Base-by-base conservation (phyloP, 2,113 vertebrate species). In the Podiceps cristatus region DNA sequence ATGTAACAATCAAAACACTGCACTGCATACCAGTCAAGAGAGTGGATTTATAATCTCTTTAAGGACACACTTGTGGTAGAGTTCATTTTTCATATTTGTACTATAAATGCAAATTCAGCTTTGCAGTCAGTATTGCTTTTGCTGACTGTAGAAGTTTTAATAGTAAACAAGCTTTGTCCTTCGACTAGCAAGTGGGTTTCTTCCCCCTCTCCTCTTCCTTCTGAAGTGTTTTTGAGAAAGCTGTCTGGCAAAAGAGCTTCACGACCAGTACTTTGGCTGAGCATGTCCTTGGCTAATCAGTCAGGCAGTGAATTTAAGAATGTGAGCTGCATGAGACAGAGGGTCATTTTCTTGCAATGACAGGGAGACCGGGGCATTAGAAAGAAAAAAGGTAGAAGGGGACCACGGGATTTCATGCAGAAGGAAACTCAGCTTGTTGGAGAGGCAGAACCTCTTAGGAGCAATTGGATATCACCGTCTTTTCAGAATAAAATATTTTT, bases 91-190 rank as follows among this genome's bases (percentile, higher is more conserved):
- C 98, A 98, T 97, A 97, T 98, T 98, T 98, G 97, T 95, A 97
- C 97, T 98, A 97, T 98, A 98, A 98, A 98, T 98, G 98, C 97
- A 98, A 98, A 98, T 98, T 95, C 78, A 95, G 95, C 84, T 97
- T 95, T 96, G 93, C 78, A 95, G 96, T 82, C 88, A 75, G 58
- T 63, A 96, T 55, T 92, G 74, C 92, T 97, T 98, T 96, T 98
- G 98, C 98, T 98, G 98, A 98, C 97, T 92, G 89, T 22, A 82
- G 83, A 97, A 97, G 91, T 93, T 97, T 94, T 95, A 96, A 97
- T 55, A 98, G 96, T 97, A 98, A 98, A 98, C 93, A 98, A 97
- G 92, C 71, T 98, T 94, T 96, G 95, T 98, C 96, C 95, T 98
- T 97, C 97, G 93, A 96, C 85, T 90, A 82, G 91, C 97, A 93